Percentiles rank a stretch among this genome's conserved stretches.
Evolutionary conservation across 2,888 invertebrate genomes (phyloP).

Genomic region (Caenorhabditis becei): DNA sequence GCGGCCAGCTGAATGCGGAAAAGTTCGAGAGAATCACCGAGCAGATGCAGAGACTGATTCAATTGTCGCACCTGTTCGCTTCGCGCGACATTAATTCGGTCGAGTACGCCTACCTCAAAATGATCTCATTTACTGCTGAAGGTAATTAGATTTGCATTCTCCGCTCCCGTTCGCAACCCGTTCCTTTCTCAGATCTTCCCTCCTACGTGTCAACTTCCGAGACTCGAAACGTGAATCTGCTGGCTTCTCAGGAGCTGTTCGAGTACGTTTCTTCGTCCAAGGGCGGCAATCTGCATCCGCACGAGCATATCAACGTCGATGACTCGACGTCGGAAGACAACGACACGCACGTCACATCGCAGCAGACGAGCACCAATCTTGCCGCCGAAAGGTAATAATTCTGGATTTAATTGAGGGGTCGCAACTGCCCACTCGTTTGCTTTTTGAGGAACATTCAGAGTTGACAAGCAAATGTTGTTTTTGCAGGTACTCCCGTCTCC

Average conservation of each 20-base stretch:
- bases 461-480: not conserved
- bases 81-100: conserved; percentile 69
- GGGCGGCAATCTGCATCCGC: conserved; percentile 3
- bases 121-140: conserved; percentile 79
- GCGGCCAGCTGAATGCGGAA: conserved; percentile 82
- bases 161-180: not conserved
- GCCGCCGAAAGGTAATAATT: conserved; percentile 66
- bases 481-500: conserved; percentile 73
- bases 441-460: not conserved
- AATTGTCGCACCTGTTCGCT: conserved; percentile 62
- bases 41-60: conserved; percentile 63
- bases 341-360: conserved; percentile 70
- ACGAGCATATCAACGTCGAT: conserved; percentile 65
- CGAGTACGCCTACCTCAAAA: conserved; percentile 81
- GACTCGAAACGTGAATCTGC: conserved; percentile 86
- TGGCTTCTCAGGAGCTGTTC: conserved; percentile 85
- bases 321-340: conserved; percentile 74
- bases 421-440: too few species aligned
- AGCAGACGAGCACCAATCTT: conserved; percentile 52
- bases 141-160: conserved; percentile 63
- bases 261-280: conserved; percentile 73
- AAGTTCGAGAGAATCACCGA: conserved; percentile 67
- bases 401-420: conserved; percentile 10
- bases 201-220: conserved; percentile 84
- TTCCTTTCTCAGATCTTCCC: conserved; percentile 83